Conservation (phyloP, 2,797 vertebrate species). For the Champsocephalus esox region DNA sequence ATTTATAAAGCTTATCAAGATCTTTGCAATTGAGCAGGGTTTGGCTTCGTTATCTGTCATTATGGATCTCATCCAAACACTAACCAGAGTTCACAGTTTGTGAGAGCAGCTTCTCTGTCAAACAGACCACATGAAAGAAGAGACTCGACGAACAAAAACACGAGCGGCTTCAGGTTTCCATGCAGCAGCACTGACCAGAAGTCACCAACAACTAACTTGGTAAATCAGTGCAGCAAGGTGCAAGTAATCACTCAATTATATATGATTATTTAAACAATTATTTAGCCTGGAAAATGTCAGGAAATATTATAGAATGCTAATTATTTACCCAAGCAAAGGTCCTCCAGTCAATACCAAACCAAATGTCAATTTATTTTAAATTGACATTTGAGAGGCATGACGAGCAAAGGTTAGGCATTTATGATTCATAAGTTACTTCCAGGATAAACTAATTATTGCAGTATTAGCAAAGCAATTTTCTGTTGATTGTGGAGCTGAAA, state of each 20-base stretch:
- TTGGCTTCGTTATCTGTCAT: constrained; percentile 63
- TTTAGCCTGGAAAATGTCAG: neutral
- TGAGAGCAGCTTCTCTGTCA: constrained; percentile 3
- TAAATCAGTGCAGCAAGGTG: neutral
- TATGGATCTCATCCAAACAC: constrained; percentile 73
- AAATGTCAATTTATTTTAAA: neutral
- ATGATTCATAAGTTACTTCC: neutral
- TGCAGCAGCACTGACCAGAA: neutral
- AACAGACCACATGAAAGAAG: constrained; percentile 46
- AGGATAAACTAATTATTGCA: neutral
- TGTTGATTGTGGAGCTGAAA: neutral
- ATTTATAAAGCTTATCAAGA: constrained; percentile 74
- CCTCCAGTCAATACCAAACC: neutral
- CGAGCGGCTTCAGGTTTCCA: constrained; percentile 1
- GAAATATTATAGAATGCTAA: neutral
- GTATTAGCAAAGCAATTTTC: neutral
- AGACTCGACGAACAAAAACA: constrained; percentile 14
- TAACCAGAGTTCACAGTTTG: constrained; percentile 65
- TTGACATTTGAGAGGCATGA: constrained; percentile 1
- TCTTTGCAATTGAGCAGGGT: constrained; percentile 58
- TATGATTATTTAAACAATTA: neutral
- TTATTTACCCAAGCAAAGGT: neutral
- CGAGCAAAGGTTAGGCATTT: neutral
- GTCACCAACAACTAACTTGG: neutral
- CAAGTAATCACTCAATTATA: neutral